phyloP scores from a whole-genome alignment of 1,140 invertebrate genomes.

The Metopolophium dirhodum region DNA sequence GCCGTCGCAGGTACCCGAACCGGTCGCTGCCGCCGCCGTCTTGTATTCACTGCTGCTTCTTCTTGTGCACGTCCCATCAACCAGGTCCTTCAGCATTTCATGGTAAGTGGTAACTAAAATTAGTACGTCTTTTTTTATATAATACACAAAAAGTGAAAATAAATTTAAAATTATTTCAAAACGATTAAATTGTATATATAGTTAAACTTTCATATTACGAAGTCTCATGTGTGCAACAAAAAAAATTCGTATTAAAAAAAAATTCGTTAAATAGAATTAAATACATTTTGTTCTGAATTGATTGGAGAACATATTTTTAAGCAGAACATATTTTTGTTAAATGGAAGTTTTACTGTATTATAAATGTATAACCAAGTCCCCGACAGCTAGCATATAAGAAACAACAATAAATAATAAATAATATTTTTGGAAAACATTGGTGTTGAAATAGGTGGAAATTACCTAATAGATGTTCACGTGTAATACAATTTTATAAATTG shows the following conservation, averaged over 20 bases:
- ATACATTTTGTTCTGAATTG: too few species aligned
- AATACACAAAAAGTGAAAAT: neutral
- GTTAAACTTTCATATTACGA: too few species aligned
- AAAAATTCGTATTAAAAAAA: too few species aligned
- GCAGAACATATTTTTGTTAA: too few species aligned
- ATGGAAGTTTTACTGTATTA: neutral
- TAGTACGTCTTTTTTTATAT: neutral
- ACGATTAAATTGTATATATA: neutral
- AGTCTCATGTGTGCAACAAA: too few species aligned
- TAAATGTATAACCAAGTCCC: neutral
- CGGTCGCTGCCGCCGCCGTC: neutral
- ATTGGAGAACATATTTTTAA: too few species aligned
- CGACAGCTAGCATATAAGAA: neutral
- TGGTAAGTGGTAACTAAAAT: constrained; percentile 21
- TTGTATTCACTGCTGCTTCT: constrained; percentile 20
- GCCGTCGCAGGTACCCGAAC: neutral
- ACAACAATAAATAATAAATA: neutral
- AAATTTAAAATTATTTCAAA: neutral
- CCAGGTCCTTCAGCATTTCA: constrained; percentile 13
- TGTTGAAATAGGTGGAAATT: too few species aligned
- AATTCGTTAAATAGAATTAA: too few species aligned
- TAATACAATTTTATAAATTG: too few species aligned
- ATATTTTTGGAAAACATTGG: neutral
- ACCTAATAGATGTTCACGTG: too few species aligned
- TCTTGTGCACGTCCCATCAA: neutral